A percentile compares a stretch with the other conserved stretches of the same genome.
Conservation (phyloP, 2,888 invertebrate genomes). For the Lacanobia oleracea region DNA sequence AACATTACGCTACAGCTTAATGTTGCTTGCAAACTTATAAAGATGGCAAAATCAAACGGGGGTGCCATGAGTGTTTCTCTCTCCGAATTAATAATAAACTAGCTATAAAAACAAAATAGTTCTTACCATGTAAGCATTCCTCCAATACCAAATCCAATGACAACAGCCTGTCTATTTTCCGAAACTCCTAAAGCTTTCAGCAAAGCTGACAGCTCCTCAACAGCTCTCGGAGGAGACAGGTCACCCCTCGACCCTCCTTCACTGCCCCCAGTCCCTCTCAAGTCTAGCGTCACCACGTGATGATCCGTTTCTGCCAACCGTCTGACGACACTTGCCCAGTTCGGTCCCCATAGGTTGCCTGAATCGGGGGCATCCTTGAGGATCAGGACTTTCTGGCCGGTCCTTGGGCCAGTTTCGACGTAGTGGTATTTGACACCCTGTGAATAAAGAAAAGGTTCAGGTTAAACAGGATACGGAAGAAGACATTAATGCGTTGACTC, state of each 20-base stretch:
- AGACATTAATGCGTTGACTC: too few species aligned
- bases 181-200: constrained; percentile 82
- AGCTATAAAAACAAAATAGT: not conserved
- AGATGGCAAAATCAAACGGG: too few species aligned
- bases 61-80: not conserved
- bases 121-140: constrained; percentile 88
- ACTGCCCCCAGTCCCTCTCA: constrained; percentile 86
- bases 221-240: constrained; percentile 81
- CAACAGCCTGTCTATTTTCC: constrained; percentile 77
- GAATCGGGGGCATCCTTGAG: constrained; percentile 85
- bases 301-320: constrained; percentile 79
- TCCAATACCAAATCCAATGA: constrained; percentile 86
- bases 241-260: constrained; percentile 81
- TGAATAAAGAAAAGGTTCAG: constrained; percentile 44
- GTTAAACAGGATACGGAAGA: not conserved
- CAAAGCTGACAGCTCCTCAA: constrained; percentile 81
- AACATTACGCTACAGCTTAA: too few species aligned
- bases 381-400: constrained; percentile 80
- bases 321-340: constrained; percentile 80
- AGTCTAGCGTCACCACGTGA: constrained; percentile 83
- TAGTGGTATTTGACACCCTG: constrained; percentile 89
- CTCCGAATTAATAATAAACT: not conserved
- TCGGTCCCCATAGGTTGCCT: constrained; percentile 80
- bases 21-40: too few species aligned
- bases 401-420: constrained; percentile 84